A percentile compares a stretch with the other conserved stretches of the same genome.
Conservation (phyloP, 1,140 invertebrate genomes). For the Lithobius niger region DNA sequence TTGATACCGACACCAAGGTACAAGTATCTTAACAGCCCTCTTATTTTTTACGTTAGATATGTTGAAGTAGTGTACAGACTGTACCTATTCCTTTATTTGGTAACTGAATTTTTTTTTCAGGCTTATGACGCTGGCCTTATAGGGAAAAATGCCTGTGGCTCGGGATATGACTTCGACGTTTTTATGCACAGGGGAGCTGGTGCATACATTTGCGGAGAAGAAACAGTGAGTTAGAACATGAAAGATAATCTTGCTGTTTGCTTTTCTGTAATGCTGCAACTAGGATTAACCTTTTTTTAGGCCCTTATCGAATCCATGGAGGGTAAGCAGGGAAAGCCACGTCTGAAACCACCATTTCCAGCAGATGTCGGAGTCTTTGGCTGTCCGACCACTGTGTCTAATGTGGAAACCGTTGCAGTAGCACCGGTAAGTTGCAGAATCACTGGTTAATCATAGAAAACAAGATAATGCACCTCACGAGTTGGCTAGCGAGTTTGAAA, state of each 20-base stretch:
- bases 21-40: too few species aligned
- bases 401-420: slow-evolving; percentile 98
- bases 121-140: slow-evolving; percentile 91
- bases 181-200: slow-evolving; percentile 96
- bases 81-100: too few species aligned
- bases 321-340: slow-evolving; percentile 96
- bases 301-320: slow-evolving; percentile 97
- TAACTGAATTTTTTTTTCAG: slow-evolving; percentile 37
- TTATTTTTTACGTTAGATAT: too few species aligned
- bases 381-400: slow-evolving; percentile 94
- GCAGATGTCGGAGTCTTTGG: slow-evolving; percentile 97
- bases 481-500: too few species aligned
- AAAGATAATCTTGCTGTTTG: slow-evolving; percentile 6
- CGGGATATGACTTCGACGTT: slow-evolving; percentile 97
- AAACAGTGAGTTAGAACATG: slow-evolving; percentile 48
- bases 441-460: too few species aligned
- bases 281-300: slow-evolving; percentile 28
- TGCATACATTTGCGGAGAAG: slow-evolving; percentile 99
- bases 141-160: slow-evolving; percentile 93
- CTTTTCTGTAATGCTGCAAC: too few species aligned
- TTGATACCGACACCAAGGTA: too few species aligned
- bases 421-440: slow-evolving; percentile 76
- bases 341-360: slow-evolving; percentile 97
- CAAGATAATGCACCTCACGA: too few species aligned
- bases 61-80: too few species aligned